These are phyloP conservation scores for Helicolenus hilgendorfi DNA, from an alignment of 2,797 vertebrate genomes.

Conservation along the genomic window DNA sequence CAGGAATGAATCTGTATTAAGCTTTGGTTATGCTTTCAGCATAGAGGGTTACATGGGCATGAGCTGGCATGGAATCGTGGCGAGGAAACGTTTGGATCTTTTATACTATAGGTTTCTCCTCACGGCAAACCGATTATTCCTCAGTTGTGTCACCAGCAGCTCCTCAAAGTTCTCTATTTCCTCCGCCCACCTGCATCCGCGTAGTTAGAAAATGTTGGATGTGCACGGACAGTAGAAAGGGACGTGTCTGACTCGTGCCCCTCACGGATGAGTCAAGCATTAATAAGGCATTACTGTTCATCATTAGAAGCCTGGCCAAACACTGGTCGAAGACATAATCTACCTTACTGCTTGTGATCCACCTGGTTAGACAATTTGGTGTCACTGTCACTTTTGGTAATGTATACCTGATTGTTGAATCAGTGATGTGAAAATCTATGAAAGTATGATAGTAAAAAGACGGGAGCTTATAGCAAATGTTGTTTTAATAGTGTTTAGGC, in stretches of 20 bases:
- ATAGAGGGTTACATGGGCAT: no score
- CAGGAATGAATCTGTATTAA: background rate
- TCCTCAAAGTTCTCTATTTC: no score
- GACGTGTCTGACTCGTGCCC: no score
- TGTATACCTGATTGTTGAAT: background rate
- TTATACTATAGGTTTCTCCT: no score
- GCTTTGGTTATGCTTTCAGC: no score
- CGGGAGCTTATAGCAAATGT: background rate
- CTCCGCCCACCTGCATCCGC: no score
- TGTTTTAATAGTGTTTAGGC: background rate
- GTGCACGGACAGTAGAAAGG: no score
- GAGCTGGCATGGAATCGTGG: no score
- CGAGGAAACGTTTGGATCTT: no score
- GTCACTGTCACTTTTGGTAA: background rate
- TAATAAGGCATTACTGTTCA: background rate
- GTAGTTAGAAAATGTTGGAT: no score
- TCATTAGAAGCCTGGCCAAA: background rate
- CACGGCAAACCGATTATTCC: no score
- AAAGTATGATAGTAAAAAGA: background rate
- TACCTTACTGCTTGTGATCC: background rate
- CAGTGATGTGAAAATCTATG: background rate
- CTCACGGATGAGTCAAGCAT: accelerated
- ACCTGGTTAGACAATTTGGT: background rate
- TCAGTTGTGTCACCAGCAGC: no score
- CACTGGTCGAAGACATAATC: background rate